Evolutionary conservation across 92 coral and sea anemone genomes (phyloP), one percentile per base, ranked within the genome.

Genomic region (Actinostola sp.): DNA sequence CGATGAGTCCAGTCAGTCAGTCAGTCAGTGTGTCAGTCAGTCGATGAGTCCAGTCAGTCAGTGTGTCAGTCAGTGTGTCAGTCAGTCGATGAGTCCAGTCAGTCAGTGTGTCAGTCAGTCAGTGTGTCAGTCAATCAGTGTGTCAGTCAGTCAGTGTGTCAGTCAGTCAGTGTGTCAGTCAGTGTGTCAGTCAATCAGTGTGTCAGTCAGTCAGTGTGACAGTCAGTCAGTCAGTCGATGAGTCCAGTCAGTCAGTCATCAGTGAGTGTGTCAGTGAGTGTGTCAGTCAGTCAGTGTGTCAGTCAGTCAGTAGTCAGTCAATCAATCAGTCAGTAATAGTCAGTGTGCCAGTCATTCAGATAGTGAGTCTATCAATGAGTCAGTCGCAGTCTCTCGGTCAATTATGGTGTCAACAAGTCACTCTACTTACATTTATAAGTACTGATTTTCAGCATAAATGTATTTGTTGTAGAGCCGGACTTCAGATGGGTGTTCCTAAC

Each of bases 401-500:
- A n/a, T n/a, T n/a, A n/a, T n/a, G n/a, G n/a, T n/a, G n/a, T n/a
- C n/a, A n/a, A n/a, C n/a, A n/a, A n/a, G n/a, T n/a, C n/a, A n/a
- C n/a, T n/a, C n/a, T n/a, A n/a, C n/a, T n/a, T n/a, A n/a, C n/a
- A n/a, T n/a, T n/a, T n/a, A n/a, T n/a, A n/a, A n/a, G n/a, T n/a
- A n/a, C n/a, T n/a, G n/a, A n/a, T n/a, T n/a, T n/a, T n/a, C n/a
- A n/a, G n/a, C n/a, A n/a, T n/a, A n/a, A n/a, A n/a, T n/a, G n/a
- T n/a, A n/a, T n/a, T n/a, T n/a, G n/a, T n/a, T 56, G 8, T 67
- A 90, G 97, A 90, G 82, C 80, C 89, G 82, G 98, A 94, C 81
- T 94, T 94, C 43, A 74, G 96, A 65, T 94, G 98, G 98, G 98
- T 94, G 44, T 94, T 94, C 76, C 85, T 94, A 63, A 94, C 98